Base-by-base conservation (phyloP, 1,140 invertebrate species). In the Homarus americanus region DNA sequence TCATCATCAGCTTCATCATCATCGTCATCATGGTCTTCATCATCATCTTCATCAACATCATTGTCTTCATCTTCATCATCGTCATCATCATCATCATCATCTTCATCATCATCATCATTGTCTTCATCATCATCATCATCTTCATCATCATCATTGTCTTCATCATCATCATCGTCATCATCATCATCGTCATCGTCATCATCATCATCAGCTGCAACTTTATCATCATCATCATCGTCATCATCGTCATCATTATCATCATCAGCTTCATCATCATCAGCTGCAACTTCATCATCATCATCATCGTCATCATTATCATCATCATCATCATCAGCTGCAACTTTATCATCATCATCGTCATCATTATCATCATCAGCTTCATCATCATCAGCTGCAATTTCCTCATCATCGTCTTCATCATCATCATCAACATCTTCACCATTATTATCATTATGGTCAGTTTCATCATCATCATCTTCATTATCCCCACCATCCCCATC, bases 211-310 rank as follows among this genome's bases (percentile, higher is more conserved):
- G 24, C 73, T 10, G 41, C 49, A 63, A 63, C 87, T 0, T 83
- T 38, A 1, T 73, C 63, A 0, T 53, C 58, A 1, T 34, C 87
- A 75, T 49, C 87, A 0, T 82, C 79, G n/a, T 53, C 73, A 9
- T 76, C 80, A 17, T 36, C 72, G 5, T 69, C 49, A 17, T 78
- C 75, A 34, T 87, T 49, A 12, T 88, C 76, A n/a, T 79, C 86
- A n/a, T 44, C 78, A 1, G 15, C 76, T 0, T 44, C 58, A 15
- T 41, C 78, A 1, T 69, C 78, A 24, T 76, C 80, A 1, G 49
- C 34, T 3, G 63, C 69, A 9, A 76, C 49, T 15, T 82, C 34
- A 38, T 90, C 80, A 41, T 76, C 72, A 10, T 76, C 87, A 20
- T 75, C 69, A 28, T 75, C 73, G 5, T 1, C 40, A 3, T 82